Evolutionary conservation across 2,797 vertebrate genomes (phyloP).

Genomic region (Sylvilagus floridanus): DNA sequence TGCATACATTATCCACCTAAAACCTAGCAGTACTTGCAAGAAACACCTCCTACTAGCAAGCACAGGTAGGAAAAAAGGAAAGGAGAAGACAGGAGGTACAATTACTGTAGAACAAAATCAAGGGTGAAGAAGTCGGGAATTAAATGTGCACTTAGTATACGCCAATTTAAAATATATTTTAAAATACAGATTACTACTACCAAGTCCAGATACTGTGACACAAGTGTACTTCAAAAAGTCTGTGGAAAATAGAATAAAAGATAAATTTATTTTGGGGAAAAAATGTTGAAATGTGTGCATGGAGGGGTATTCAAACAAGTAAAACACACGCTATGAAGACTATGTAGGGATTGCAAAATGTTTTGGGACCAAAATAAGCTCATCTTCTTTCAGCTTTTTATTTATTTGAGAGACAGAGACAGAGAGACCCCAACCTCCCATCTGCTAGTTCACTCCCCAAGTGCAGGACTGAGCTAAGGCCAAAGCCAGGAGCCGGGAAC

Average conservation of each 20-base stretch:
- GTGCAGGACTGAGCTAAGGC: too few species aligned
- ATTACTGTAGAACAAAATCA: neutral
- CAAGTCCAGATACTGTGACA: neutral
- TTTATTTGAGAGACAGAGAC: too few species aligned
- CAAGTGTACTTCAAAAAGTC: neutral
- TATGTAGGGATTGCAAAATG: too few species aligned
- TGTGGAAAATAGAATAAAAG: too few species aligned
- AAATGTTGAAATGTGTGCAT: too few species aligned
- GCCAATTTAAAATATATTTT: neutral
- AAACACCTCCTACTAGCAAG: neutral
- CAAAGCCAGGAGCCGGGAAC: too few species aligned
- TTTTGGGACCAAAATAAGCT: too few species aligned
- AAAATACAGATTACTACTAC: conserved; percentile 17
- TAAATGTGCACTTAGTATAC: neutral
- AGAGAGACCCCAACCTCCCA: too few species aligned
- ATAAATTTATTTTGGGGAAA: too few species aligned
- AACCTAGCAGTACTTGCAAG: conserved; percentile 6
- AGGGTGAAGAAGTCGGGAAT: neutral
- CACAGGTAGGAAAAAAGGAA: neutral
- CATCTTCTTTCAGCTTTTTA: neutral
- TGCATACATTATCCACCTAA: neutral
- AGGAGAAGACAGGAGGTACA: neutral
- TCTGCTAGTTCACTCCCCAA: too few species aligned
- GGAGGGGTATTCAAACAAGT: too few species aligned
- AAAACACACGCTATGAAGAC: too few species aligned